These are phyloP conservation scores for Hemicordylus capensis DNA, from an alignment of 2,113 vertebrate species.

Conservation along the genomic window DNA sequence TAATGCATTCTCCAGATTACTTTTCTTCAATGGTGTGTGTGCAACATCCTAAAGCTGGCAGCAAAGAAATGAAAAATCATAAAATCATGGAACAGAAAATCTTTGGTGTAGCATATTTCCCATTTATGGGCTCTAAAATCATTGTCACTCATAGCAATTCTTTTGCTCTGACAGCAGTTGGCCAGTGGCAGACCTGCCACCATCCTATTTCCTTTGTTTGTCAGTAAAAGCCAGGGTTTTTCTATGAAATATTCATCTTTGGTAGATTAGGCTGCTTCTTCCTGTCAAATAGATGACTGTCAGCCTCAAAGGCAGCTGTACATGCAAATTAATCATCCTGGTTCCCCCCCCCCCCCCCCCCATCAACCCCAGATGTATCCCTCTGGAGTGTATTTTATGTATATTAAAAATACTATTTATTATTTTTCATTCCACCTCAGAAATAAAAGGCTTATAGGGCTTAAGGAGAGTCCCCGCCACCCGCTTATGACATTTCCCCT, in stretches of 20 bases:
- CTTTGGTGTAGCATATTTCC: background rate
- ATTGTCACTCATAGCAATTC: background rate
- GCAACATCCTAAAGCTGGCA: background rate
- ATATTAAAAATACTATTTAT: background rate
- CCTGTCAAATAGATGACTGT: slow-evolving; percentile 54
- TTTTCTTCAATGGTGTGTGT: background rate
- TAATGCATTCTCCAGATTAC: fast-evolving
- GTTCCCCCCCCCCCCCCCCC: background rate
- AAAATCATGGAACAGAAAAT: slow-evolving; percentile 19
- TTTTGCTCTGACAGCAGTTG: slow-evolving; percentile 28
- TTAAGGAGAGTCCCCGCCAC: background rate
- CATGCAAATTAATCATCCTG: slow-evolving; percentile 50
- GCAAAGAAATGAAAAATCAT: background rate
- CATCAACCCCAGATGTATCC: slow-evolving; percentile 22
- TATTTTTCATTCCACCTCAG: background rate
- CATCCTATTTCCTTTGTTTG: slow-evolving; percentile 33
- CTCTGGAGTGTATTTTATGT: background rate
- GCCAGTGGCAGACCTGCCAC: slow-evolving; percentile 13
- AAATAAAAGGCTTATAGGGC: background rate
- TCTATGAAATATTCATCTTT: slow-evolving; percentile 66
- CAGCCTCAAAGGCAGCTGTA: slow-evolving; percentile 47
- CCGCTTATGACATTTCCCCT: background rate
- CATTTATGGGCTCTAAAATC: slow-evolving; percentile 27
- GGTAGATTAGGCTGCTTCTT: slow-evolving; percentile 32
- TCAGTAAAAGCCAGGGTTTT: slow-evolving; percentile 41